phyloP scores from a whole-genome alignment of 92 coral and sea anemone genomes.

The Palythoa caribaeorum region DNA sequence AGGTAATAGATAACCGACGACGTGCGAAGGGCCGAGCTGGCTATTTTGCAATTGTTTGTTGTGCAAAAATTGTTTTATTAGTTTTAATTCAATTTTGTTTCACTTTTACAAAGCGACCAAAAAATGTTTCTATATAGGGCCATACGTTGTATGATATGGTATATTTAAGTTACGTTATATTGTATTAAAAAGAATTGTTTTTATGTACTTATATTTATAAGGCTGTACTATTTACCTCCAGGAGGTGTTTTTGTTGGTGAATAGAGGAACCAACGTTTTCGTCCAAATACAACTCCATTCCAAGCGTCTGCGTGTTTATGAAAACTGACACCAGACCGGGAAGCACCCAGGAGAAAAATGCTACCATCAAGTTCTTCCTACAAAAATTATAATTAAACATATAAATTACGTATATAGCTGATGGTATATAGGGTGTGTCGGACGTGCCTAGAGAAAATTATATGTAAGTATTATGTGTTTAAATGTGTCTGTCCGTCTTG shows the following conservation, averaged over 20 bases:
- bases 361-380: conserved; percentile 70
- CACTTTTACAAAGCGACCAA: no score
- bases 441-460: no score
- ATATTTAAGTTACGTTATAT: neutral
- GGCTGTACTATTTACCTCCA: conserved; percentile 52
- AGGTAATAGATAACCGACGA: no score
- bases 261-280: conserved; percentile 78
- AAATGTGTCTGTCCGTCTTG: no score
- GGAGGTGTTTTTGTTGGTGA: conserved; percentile 71
- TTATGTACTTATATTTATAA: neutral
- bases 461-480: no score
- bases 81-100: no score
- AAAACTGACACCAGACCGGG: conserved; percentile 76
- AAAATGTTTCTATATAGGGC: neutral
- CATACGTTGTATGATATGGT: neutral
- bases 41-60: no score
- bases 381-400: neutral
- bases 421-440: no score
- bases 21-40: no score
- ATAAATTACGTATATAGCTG: neutral
- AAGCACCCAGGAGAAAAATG: conserved; percentile 74
- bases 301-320: conserved; percentile 81
- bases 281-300: conserved; percentile 76
- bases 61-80: no score
- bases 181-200: no score